Evolutionary conservation across 2,113 vertebrate genomes (phyloP).

Genomic region (Amazona vittata): DNA sequence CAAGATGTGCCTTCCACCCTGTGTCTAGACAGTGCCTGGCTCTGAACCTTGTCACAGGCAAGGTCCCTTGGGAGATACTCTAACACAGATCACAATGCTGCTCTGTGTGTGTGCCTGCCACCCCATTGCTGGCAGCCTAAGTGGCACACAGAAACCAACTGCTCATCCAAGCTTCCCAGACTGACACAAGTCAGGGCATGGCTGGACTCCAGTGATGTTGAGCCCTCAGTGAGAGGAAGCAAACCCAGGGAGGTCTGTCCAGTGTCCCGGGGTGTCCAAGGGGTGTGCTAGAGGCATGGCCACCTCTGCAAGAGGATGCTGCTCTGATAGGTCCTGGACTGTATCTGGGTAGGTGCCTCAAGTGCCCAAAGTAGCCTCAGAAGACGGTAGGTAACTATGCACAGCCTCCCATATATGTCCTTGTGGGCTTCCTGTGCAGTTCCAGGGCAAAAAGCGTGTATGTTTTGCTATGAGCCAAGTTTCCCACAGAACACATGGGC

Average conservation of each 20-base stretch:
- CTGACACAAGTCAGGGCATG: not conserved
- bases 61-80: not conserved
- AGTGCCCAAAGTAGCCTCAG: not conserved
- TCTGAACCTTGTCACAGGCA: accelerated
- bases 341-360: not conserved
- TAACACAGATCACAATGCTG: not conserved
- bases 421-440: accelerated
- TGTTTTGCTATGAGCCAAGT: not conserved
- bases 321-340: not conserved
- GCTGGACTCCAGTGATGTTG: not conserved
- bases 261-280: accelerated
- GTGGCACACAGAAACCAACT: not conserved
- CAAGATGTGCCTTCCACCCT: not conserved
- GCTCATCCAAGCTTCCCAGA: not conserved
- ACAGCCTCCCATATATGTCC: accelerated
- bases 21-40: not conserved
- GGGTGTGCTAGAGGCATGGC: not conserved
- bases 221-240: accelerated
- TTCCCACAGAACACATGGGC: not conserved
- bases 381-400: not conserved
- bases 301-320: not conserved
- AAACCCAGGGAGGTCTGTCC: not conserved
- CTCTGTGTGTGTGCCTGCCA: not conserved
- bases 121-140: not conserved
- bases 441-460: not conserved